phyloP scores from a whole-genome alignment of 1,140 invertebrate species.

The Globodera rostochiensis region DNA sequence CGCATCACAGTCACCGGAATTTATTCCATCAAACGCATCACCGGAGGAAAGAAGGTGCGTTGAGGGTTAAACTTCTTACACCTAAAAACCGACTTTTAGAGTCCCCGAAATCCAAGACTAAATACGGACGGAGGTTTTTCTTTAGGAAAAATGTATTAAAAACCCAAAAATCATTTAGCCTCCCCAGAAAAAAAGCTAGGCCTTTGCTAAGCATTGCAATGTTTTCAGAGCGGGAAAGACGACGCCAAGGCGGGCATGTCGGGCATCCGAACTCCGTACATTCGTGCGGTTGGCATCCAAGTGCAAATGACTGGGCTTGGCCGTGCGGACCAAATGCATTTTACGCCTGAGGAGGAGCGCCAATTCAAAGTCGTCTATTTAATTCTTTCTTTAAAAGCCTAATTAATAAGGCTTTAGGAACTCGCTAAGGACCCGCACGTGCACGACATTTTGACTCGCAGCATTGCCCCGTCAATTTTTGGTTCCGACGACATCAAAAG shows the following conservation, averaged over 20 bases:
- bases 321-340: conserved; percentile 68
- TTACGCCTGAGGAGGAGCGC: conserved; percentile 87
- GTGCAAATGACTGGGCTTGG: conserved; percentile 81
- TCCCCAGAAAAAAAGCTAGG: no score
- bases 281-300: conserved; percentile 88
- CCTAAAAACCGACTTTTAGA: no score
- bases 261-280: conserved; percentile 88
- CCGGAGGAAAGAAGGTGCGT: conserved; percentile 66
- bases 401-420: conserved; percentile 63
- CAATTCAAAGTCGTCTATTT: conserved; percentile 73
- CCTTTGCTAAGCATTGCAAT: background rate
- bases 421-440: conserved; percentile 82
- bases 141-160: no score
- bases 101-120: no score
- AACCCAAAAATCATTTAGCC: no score
- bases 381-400: conserved; percentile 16
- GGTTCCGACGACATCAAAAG: conserved; percentile 94
- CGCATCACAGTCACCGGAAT: conserved; percentile 89
- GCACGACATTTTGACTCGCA: conserved; percentile 85
- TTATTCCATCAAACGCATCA: conserved; percentile 88
- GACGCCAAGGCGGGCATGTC: conserved; percentile 80
- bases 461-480: conserved; percentile 95
- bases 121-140: no score
- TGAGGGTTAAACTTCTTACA: no score
- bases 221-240: conserved; percentile 68